A percentile compares a stretch with the other conserved stretches of the same genome.
Evolutionary conservation across 2,797 vertebrate species (phyloP).

Genomic region (Danionella dracula): DNA sequence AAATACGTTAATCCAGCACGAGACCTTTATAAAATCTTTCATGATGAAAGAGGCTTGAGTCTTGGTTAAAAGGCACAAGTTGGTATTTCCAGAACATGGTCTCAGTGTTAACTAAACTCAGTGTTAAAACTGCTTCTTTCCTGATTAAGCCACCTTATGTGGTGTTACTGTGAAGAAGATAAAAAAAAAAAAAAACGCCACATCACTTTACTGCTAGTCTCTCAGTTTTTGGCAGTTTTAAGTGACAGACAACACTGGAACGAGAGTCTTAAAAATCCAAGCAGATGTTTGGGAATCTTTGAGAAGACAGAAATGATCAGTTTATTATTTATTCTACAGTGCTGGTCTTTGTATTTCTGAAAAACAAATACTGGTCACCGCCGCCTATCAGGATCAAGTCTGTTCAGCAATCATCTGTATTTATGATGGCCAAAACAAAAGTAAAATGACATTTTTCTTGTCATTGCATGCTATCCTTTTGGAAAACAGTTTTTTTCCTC

Average conservation of each 20-base stretch:
- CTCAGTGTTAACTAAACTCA: slow-evolving; percentile 44
- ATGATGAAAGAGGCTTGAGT: slow-evolving; percentile 73
- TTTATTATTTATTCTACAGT: slow-evolving; percentile 32
- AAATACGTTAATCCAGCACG: slow-evolving; percentile 70
- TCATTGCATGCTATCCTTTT: too few species aligned
- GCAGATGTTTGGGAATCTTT: background rate
- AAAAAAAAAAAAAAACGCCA: slow-evolving; percentile 36
- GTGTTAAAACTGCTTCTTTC: slow-evolving; percentile 49
- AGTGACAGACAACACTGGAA: too few species aligned
- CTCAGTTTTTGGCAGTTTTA: background rate
- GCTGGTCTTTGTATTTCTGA: slow-evolving; percentile 28
- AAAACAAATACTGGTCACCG: too few species aligned
- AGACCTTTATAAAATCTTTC: slow-evolving; percentile 61
- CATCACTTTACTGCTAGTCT: background rate
- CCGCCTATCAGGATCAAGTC: too few species aligned
- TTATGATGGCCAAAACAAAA: too few species aligned
- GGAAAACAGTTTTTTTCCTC: too few species aligned
- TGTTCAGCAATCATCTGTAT: too few species aligned
- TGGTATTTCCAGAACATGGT: slow-evolving; percentile 67
- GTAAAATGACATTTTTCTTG: too few species aligned
- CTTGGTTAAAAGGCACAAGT: slow-evolving; percentile 88
- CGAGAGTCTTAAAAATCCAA: slow-evolving; percentile 2
- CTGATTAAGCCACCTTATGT: slow-evolving; percentile 53
- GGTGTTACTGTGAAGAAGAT: slow-evolving; percentile 37
- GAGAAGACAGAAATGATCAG: slow-evolving; percentile 13